These are phyloP conservation scores for Catocala fraxini DNA, from an alignment of 2,888 invertebrate genomes.

Conservation along the genomic window DNA sequence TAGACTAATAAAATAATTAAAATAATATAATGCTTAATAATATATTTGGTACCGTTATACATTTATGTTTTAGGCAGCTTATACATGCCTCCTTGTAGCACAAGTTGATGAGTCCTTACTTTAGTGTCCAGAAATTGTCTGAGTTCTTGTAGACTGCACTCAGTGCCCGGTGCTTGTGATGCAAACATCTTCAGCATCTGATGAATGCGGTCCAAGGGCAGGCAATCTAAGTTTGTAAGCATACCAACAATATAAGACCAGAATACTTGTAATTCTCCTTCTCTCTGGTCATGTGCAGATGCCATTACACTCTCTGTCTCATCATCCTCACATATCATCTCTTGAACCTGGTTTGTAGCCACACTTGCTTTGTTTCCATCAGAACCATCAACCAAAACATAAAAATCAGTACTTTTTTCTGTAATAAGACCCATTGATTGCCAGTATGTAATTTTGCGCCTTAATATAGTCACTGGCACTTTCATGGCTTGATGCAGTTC, in stretches of 20 bases:
- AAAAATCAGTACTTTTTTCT: slow-evolving; percentile 92
- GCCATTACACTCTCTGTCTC: slow-evolving; percentile 98
- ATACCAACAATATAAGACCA: slow-evolving; percentile 99
- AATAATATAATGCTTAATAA: too few species aligned
- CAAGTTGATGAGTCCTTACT: slow-evolving; percentile 95
- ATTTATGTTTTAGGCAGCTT: slow-evolving; percentile 91
- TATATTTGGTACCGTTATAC: slow-evolving; percentile 5
- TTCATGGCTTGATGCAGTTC: slow-evolving; percentile 95
- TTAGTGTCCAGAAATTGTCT: slow-evolving; percentile 96
- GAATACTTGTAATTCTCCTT: slow-evolving; percentile 97
- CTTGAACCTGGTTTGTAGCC: slow-evolving; percentile 84
- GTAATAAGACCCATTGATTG: slow-evolving; percentile 96
- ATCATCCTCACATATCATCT: slow-evolving; percentile 94
- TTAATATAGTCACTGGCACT: slow-evolving; percentile 94
- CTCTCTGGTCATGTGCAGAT: slow-evolving; percentile 97
- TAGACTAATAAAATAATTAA: too few species aligned
- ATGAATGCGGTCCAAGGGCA: slow-evolving; percentile 97
- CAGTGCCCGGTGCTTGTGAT: slow-evolving; percentile 96
- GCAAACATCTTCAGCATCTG: slow-evolving; percentile 99
- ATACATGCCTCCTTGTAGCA: slow-evolving; percentile 95
- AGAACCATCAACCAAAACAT: slow-evolving; percentile 90
- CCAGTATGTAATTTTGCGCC: slow-evolving; percentile 97
- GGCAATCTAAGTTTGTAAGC: slow-evolving; percentile 97
- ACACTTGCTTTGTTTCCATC: slow-evolving; percentile 86
- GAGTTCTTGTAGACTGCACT: slow-evolving; percentile 95